Percentiles rank a stretch among this genome's conserved stretches.
Conservation (phyloP, 2,113 vertebrate genomes). For the Rana temporaria region DNA sequence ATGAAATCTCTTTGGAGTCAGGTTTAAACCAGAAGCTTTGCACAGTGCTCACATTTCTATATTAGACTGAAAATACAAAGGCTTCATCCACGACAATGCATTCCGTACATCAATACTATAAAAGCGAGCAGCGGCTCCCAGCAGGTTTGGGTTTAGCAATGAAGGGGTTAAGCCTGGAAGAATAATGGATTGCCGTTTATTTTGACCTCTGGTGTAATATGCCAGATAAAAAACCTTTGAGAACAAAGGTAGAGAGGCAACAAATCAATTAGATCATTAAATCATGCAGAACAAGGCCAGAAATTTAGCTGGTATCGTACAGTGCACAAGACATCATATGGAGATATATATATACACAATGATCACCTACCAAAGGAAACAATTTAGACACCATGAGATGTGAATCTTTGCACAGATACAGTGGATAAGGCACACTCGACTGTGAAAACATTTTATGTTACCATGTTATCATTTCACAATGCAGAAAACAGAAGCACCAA, state of each 20-base stretch:
- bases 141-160: conserved; percentile 2
- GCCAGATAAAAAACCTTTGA: conserved; percentile 50
- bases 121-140: not conserved
- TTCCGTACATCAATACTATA: not conserved
- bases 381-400: not conserved
- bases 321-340: conserved; percentile 45
- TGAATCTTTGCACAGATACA: not conserved
- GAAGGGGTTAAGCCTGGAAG: conserved; percentile 36
- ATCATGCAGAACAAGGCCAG: conserved; percentile 55
- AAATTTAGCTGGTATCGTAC: conserved; percentile 45
- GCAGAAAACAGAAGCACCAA: not conserved
- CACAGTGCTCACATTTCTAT: not conserved
- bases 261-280: conserved; percentile 58
- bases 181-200: conserved; percentile 42
- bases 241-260: conserved; percentile 48
- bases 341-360: conserved; percentile 42
- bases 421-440: not conserved
- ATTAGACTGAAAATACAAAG: not conserved
- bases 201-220: conserved; percentile 52
- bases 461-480: not conserved
- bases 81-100: conserved; percentile 6
- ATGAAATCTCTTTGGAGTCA: conserved; percentile 1
- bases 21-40: not conserved
- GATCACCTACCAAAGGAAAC: conserved; percentile 2
- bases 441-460: not conserved